Percentiles rank a stretch among this genome's conserved stretches.
phyloP scores from a whole-genome alignment of 2,113 vertebrate species.

The Struthio camelus region DNA sequence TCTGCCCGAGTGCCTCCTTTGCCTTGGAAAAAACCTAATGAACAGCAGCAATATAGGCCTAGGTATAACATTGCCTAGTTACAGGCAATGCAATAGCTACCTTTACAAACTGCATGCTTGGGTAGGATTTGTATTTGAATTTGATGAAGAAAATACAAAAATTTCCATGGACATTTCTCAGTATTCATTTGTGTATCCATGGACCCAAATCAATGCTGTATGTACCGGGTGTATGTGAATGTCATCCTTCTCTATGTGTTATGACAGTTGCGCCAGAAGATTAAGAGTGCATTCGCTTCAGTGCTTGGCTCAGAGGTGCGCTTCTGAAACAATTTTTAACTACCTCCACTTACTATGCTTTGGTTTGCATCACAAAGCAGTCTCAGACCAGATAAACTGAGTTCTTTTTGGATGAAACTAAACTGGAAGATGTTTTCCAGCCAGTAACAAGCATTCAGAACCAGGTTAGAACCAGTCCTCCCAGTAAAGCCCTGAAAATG shows the following conservation, averaged over 20 bases:
- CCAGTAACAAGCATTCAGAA: background rate
- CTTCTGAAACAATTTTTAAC: background rate
- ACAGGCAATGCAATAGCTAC: background rate
- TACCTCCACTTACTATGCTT: background rate
- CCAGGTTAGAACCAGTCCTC: background rate
- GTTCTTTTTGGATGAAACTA: background rate
- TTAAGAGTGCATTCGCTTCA: conserved; percentile 5
- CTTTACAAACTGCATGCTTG: background rate
- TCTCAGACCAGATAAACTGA: background rate
- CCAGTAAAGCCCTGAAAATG: background rate
- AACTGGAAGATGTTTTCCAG: background rate
- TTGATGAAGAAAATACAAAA: background rate
- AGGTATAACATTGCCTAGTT: too few species aligned
- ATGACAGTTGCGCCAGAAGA: background rate
- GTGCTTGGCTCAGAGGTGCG: background rate
- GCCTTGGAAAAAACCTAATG: background rate
- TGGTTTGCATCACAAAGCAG: background rate
- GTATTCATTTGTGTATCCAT: background rate
- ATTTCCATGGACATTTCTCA: background rate
- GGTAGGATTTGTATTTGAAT: background rate
- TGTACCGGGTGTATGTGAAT: background rate
- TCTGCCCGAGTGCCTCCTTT: background rate
- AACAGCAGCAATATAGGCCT: background rate
- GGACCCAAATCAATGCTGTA: background rate
- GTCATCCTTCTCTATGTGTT: background rate